Conservation (phyloP, 2,888 invertebrate species). For the Eutolmus rufibarbis region DNA sequence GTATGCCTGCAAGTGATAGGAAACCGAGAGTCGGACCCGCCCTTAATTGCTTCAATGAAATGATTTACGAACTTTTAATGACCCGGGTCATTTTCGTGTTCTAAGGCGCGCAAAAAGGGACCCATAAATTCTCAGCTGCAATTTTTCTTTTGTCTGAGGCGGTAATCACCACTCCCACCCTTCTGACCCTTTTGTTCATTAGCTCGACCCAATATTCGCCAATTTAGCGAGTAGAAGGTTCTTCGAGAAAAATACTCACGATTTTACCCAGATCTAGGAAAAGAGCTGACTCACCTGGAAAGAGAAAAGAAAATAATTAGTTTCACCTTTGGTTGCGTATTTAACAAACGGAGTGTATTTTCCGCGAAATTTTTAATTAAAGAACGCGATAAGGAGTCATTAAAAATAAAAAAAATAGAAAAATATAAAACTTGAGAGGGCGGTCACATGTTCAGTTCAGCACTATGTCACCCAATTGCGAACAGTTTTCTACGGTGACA, state of each 20-base stretch:
- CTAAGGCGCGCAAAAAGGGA: neutral
- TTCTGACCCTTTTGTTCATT: neutral
- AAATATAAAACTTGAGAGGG: neutral
- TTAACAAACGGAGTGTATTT: neutral
- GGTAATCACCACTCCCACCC: neutral
- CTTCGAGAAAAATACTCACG: neutral
- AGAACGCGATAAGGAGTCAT: neutral
- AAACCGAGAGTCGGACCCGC: neutral
- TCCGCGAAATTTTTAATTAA: neutral
- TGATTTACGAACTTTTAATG: conserved; percentile 37
- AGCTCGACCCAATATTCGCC: neutral
- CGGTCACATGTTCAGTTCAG: neutral
- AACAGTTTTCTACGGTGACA: neutral
- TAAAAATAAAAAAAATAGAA: neutral
- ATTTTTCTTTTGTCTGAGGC: neutral
- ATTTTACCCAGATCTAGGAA: neutral
- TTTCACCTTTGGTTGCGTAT: neutral
- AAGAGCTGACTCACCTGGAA: neutral
- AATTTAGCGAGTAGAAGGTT: neutral
- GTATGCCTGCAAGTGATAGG: neutral
- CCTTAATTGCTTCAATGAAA: conserved; percentile 31
- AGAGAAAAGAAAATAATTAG: conserved; percentile 1
- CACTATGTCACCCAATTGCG: neutral
- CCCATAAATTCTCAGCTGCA: neutral
- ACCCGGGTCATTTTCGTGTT: neutral